Conservation (phyloP, 2,797 vertebrate species). For the Galago senegalensis region DNA sequence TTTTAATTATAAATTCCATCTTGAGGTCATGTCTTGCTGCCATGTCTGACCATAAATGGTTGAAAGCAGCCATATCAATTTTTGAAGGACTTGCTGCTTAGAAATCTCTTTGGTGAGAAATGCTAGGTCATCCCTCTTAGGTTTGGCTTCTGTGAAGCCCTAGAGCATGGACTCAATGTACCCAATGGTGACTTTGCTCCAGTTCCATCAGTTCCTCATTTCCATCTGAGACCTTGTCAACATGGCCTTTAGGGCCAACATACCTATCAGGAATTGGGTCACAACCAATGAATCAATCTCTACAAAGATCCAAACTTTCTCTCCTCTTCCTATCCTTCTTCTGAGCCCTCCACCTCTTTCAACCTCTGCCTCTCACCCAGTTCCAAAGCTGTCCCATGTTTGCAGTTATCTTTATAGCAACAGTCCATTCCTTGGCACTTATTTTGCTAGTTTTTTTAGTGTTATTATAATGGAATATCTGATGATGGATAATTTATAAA, state of each 20-base stretch:
- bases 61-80: neutral
- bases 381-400: neutral
- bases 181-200: neutral
- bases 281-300: neutral
- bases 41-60: neutral
- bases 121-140: neutral
- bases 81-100: neutral
- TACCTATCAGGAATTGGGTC: neutral
- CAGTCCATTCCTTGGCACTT: neutral
- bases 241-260: neutral
- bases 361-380: neutral
- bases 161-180: neutral
- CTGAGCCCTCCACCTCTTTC: neutral
- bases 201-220: neutral
- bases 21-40: neutral
- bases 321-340: neutral
- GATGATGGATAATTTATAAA: neutral
- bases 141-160: neutral
- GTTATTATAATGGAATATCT: neutral
- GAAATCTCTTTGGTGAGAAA: neutral
- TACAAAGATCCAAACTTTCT: neutral
- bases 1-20: neutral
- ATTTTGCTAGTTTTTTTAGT: neutral
- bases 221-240: neutral
- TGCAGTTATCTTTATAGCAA: neutral